Evolutionary conservation across 2,888 invertebrate species (phyloP).

Genomic region (Chrysina gloriosa): DNA sequence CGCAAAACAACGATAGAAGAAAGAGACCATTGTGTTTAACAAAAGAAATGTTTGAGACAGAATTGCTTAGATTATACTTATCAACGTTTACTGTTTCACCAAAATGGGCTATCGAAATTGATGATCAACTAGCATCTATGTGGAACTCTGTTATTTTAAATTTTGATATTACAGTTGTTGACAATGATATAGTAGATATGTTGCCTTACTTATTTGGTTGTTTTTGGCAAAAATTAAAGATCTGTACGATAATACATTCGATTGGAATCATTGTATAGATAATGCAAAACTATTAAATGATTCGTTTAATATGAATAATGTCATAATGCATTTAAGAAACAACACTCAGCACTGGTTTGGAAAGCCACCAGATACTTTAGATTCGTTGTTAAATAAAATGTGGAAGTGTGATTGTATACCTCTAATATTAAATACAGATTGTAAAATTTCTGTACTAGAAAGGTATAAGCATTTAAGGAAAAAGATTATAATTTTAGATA

Average conservation of each 20-base stretch:
- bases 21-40: neutral
- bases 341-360: neutral
- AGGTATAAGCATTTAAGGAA: constrained; percentile 12
- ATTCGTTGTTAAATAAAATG: constrained; percentile 1
- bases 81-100: neutral
- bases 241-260: neutral
- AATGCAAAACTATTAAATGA: neutral
- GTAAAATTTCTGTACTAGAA: neutral
- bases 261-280: constrained; percentile 9
- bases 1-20: neutral
- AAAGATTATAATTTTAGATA: constrained; percentile 9
- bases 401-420: constrained; percentile 12
- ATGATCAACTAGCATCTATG: neutral
- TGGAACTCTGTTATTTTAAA: neutral
- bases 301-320: neutral
- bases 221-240: constrained; percentile 1
- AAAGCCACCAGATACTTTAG: constrained; percentile 7
- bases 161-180: constrained; percentile 7
- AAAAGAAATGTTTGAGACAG: constrained; percentile 8
- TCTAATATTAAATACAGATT: neutral
- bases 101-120: neutral
- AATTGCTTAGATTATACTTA: constrained; percentile 2
- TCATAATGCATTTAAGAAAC: neutral
- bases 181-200: neutral
- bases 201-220: constrained; percentile 4